Percentiles rank a stretch among this genome's conserved stretches.
Conservation (phyloP, 2,113 vertebrate species). For the Lontra canadensis region DNA sequence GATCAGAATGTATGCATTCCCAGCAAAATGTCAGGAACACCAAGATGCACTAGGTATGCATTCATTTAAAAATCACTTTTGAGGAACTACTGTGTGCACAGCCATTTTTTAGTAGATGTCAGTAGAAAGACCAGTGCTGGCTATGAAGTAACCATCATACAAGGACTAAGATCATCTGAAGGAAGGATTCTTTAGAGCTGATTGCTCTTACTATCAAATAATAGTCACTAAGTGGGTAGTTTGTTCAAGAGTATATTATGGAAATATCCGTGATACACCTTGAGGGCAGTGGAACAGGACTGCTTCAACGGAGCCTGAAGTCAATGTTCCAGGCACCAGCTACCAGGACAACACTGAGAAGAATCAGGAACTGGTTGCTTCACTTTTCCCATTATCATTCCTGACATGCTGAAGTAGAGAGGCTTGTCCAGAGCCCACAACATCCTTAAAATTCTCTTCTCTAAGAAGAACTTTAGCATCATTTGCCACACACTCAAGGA, state of each 20-base stretch:
- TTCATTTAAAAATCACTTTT: neutral
- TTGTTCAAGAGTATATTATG: neutral
- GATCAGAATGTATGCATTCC: neutral
- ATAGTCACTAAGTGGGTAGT: neutral
- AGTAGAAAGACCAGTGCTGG: neutral
- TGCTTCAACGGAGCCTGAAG: neutral
- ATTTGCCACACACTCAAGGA: neutral
- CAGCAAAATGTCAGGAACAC: neutral
- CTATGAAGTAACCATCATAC: neutral
- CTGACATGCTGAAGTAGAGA: too few species aligned
- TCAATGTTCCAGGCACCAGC: neutral
- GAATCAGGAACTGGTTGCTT: neutral
- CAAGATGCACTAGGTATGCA: neutral
- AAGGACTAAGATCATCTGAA: neutral
- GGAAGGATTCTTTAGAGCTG: neutral
- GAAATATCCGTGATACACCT: neutral
- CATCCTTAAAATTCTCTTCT: neutral
- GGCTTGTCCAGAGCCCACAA: too few species aligned
- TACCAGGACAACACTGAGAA: neutral
- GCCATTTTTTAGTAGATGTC: neutral
- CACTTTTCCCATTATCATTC: too few species aligned
- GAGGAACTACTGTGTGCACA: neutral
- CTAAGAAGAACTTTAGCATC: slow-evolving; percentile 7
- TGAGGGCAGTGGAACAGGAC: neutral
- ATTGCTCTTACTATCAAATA: neutral